A percentile compares a stretch with the other conserved stretches of the same genome.
These are phyloP conservation scores for Druon quercuslanigerum DNA, from an alignment of 1,140 invertebrate species.

Conservation along the genomic window DNA sequence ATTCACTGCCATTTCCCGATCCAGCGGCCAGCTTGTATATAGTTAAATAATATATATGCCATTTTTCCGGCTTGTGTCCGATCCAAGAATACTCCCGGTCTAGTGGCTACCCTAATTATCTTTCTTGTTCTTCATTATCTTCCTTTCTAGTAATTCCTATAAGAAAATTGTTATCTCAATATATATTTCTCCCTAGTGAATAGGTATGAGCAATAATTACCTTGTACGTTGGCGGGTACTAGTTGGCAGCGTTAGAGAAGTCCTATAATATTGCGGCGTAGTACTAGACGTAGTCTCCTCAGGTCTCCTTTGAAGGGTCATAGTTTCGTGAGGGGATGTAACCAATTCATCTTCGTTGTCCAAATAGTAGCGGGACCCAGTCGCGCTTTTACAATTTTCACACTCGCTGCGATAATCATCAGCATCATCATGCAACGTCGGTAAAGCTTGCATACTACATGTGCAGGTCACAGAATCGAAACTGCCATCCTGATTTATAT, in stretches of 20 bases:
- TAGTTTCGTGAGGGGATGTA: slow-evolving; percentile 80
- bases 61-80: no score
- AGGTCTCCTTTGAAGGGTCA: slow-evolving; percentile 82
- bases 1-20: no score
- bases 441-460: slow-evolving; percentile 71
- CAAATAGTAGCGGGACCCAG: slow-evolving; percentile 80
- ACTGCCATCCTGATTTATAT: slow-evolving; percentile 71
- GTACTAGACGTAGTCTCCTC: slow-evolving; percentile 68
- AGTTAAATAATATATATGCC: no score
- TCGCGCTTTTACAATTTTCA: slow-evolving; percentile 87
- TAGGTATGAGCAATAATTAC: slow-evolving; percentile 62
- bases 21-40: no score
- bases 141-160: no score
- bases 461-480: slow-evolving; percentile 73
- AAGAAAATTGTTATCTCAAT: no score
- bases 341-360: slow-evolving; percentile 78
- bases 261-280: slow-evolving; percentile 78
- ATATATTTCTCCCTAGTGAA: not conserved
- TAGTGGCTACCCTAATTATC: no score
- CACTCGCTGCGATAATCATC: slow-evolving; percentile 88
- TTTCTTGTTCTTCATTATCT: no score
- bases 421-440: slow-evolving; percentile 77
- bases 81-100: no score
- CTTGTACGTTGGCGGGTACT: slow-evolving; percentile 79
- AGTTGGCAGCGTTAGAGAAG: slow-evolving; percentile 82